Evolutionary conservation across 2,888 invertebrate species (phyloP), one percentile per base, ranked within the genome.

Genomic region (Drosophila nr. perissopoda): DNA sequence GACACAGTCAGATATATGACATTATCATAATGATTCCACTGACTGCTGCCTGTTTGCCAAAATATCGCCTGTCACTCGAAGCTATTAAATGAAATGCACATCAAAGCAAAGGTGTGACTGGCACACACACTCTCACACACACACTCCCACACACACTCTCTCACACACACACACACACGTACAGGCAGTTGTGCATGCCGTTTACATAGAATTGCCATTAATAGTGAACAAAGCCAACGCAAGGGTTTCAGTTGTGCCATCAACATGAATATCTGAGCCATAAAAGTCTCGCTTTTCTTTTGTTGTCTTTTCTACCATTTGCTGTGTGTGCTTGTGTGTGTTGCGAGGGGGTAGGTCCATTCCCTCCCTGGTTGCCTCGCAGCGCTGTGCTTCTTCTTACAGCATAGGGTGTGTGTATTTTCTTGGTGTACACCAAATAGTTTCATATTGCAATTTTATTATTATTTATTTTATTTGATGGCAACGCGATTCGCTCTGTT

Each of bases 371-470:
- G 42, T 36, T 75, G 56, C 33, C 36, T 38, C 36, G 67, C 53
- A 38, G 52, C 31, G 40, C 29, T 18, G 42, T 42, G 42, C n/a
- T 21, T 11, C 4, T 16, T 45, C 16, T n/a, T n/a, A 27, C 25
- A 54, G 10, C 13, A 31, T 4, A 18, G 34, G 57, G 5, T 59
- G 10, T 53, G 21, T 49, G 27, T 38, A 31, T 69, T 5, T 34
- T 27, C 31, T 40, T 59, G 52, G 63, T 67, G 63, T 48, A 63
- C 66, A 60, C 4, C 45, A 78, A 83, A 84, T 87, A 87, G 88
- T 77, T 88, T 87, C 81, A 83, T 88, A 88, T 80, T 88, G 78
- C 87, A 81, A 76, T 85, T 81, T 87, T 16, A 81, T 75, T 81
- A 45, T 45, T 45, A 45, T 45, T 45, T 45, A 45, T 45, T 88